Conservation (phyloP, 23 tunicate species). For the Styela plicata region DNA sequence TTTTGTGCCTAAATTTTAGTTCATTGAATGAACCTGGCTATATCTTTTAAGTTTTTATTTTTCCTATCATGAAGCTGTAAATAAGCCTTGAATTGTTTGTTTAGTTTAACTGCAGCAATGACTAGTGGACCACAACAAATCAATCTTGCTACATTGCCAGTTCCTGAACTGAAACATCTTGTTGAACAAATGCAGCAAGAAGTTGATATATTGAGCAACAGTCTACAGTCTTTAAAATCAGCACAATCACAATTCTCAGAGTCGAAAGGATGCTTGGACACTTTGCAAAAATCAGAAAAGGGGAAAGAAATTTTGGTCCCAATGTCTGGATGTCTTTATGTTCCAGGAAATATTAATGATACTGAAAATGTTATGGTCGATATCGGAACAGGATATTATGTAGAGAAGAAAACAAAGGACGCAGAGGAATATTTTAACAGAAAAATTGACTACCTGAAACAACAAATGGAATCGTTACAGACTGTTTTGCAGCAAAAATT, state of each 20-base stretch:
- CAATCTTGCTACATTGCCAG: conserved; percentile 51
- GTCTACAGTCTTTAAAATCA: conserved; percentile 71
- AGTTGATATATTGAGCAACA: conserved; percentile 46
- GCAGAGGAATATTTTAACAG: conserved; percentile 93
- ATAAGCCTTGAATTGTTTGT: not conserved
- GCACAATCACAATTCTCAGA: conserved; percentile 65
- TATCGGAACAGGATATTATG: conserved; percentile 86
- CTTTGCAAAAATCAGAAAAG: conserved; percentile 30
- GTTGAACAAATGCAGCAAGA: conserved; percentile 84
- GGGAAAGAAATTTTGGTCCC: conserved; percentile 88
- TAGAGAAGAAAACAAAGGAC: conserved; percentile 65
- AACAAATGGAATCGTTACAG: conserved; percentile 85
- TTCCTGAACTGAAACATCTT: conserved; percentile 64
- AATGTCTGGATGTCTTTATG: conserved; percentile 79
- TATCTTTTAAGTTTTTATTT: too few species aligned
- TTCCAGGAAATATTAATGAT: conserved; percentile 75
- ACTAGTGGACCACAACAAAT: conserved; percentile 47
- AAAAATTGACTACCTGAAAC: conserved; percentile 79
- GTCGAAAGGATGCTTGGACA: conserved; percentile 57
- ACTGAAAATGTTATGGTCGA: conserved; percentile 75
- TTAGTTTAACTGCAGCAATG: conserved; percentile 1
- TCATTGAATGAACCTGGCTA: too few species aligned
- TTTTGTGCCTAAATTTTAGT: too few species aligned
- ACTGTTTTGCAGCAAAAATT: conserved; percentile 74
- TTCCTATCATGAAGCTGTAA: too few species aligned